These are phyloP conservation scores for Xiphophorus maculatus DNA, from an alignment of 2,113 vertebrate species.

Conservation along the genomic window DNA sequence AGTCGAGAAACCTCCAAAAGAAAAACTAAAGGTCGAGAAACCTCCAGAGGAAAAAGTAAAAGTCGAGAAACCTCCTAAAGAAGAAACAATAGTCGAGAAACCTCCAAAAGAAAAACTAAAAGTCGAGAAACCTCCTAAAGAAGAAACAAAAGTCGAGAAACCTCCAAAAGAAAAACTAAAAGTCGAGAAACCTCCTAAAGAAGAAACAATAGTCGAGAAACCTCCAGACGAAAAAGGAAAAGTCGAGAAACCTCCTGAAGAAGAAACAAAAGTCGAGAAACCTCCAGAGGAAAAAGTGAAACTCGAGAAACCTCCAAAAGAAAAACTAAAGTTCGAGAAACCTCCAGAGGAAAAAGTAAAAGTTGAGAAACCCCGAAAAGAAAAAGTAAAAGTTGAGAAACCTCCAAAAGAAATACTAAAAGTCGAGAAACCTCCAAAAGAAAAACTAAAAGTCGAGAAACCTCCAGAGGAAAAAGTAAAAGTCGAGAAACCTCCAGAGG, in stretches of 20 bases:
- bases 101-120: neutral
- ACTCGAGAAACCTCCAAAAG: neutral
- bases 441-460: neutral
- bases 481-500: neutral
- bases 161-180: no score
- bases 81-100: neutral
- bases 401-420: neutral
- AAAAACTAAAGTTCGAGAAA: neutral
- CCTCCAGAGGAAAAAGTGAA: neutral
- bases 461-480: neutral
- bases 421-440: neutral
- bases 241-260: neutral
- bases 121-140: no score
- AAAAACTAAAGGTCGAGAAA: slow-evolving; percentile 12
- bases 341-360: no score
- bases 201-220: neutral
- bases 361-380: no score
- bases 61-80: neutral
- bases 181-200: no score
- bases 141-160: no score
- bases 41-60: neutral
- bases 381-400: neutral
- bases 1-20: neutral
- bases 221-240: neutral
- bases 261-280: neutral